Evolutionary conservation across 1,140 invertebrate genomes (phyloP), one percentile per base, ranked within the genome.

Genomic region (Hycleus cichorii): DNA sequence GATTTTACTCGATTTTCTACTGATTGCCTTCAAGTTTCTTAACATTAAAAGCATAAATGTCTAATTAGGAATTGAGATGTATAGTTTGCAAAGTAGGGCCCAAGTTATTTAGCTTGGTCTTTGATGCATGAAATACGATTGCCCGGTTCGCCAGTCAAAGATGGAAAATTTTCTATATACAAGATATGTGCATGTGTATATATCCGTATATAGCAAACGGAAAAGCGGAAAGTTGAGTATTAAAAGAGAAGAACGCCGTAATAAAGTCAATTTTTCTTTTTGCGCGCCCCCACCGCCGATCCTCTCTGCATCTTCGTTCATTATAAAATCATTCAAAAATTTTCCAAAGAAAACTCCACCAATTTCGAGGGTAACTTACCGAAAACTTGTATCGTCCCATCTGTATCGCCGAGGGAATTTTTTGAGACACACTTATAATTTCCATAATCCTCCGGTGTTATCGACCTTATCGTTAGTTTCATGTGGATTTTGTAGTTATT

Each of bases 401-500:
- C 89, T 2, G 91, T 93, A 65, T 86, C 87, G 7, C 91, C 91
- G 4, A 55, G 26, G 7, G 52, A 55, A 75, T 95, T 96, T 70
- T 90, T 92, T 4, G 92, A 90, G 48, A 93, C 85, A 73, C 93
- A 96, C 68, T 87, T 85, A 68, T 91, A 91, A 8, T 83, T 81
- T 12, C 88, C 88, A 68, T 87, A 91, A 72, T 91, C 89, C 2
- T 77, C 70, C 47, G 73, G 69, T 0, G 76, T 77, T n/a, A 91
- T 79, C 38, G 81, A 81, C 67, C 81, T 80, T 67, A 92, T 88
- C 24, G 83, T 85, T n/a, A 92, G 77, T 63, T 84, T 85, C 81
- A 91, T 87, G 47, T 86, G 80, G 52, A 87, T 85, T 69, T 86
- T 87, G 72, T 90, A 91, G 11, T 80, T 81, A 57, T 82, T 83